Evolutionary conservation across 2,113 vertebrate species (phyloP).

Genomic region (Erythrocercus mccallii): DNA sequence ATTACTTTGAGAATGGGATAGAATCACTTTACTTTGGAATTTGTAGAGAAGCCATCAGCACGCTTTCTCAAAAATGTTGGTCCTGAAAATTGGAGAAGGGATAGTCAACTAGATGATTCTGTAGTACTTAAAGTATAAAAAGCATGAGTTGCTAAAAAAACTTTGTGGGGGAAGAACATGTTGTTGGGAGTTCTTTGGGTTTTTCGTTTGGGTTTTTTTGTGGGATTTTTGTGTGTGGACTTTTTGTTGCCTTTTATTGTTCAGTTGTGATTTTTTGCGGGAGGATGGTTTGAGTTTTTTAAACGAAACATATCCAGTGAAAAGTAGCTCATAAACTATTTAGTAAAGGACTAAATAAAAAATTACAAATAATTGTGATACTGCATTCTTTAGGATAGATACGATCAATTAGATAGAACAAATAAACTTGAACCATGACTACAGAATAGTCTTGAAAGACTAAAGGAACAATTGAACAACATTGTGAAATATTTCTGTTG

Average conservation of each 20-base stretch:
- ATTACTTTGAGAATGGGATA: neutral
- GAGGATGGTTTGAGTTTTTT: neutral
- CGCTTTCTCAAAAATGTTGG: conserved; percentile 18
- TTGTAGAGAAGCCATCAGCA: neutral
- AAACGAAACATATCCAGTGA: neutral
- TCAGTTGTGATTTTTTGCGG: rapidly evolving
- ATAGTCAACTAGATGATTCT: neutral
- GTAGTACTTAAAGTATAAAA: neutral
- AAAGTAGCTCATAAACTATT: neutral
- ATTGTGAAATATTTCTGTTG: neutral
- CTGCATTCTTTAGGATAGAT: neutral
- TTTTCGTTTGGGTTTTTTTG: neutral
- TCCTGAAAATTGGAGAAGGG: neutral
- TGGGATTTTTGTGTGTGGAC: neutral
- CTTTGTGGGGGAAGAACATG: neutral
- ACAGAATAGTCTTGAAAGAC: neutral
- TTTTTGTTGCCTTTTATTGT: neutral
- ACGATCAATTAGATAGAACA: neutral
- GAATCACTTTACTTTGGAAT: neutral
- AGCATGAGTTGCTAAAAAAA: neutral
- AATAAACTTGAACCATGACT: neutral
- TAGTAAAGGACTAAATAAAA: neutral
- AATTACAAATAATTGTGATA: neutral
- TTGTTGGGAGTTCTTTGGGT: rapidly evolving
- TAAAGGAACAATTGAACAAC: neutral